Base-by-base conservation (phyloP, 2,888 invertebrate species). In the Seira sanloemensis region DNA sequence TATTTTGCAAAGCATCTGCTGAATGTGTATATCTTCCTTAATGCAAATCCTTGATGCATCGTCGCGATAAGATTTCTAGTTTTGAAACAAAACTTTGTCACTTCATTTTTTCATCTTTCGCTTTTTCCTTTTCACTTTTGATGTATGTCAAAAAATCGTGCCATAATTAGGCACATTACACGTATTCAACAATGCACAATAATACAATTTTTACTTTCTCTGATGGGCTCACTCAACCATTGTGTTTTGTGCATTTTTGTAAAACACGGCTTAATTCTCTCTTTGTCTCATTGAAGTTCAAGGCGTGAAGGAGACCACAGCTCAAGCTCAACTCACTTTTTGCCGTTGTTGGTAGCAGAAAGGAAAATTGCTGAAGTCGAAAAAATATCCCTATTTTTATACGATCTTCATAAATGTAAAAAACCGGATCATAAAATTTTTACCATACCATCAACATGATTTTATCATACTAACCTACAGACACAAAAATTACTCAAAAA, bases 121-220 rank as follows among this genome's bases (percentile, higher is more conserved):
- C 37, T 37, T 37, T 37, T 37, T 37, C 5, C n/a, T n/a, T 37
- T 37, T 9, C 37, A 37, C 37, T 37, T n/a, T 37, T 37, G 5
- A 9, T 37, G 7, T 37, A 37, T 37, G 37, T 37, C 37, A 37
- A 37, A 37, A 37, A 37, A 37, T 37, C 12, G 37, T 37, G 37
- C 37, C 37, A 37, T 37, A 37, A 37, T 37, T 37, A 37, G 37
- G 37, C 37, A 37, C 37, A 37, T 37, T 37, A 37, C 58, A 58
- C n/a, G 58, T 18, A 12, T 9, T 18, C 58, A 12, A 58, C n/a
- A 58, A 58, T 58, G 58, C n/a, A n/a, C n/a, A n/a, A n/a, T n/a
- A 58, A 58, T 4, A 37, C n/a, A 58, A 7, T 58, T 58, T 58
- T 58, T 58, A 58, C 58, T 58, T 58, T 58, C 58, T 58, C 58